Evolutionary conservation across 2,888 invertebrate species (phyloP), one percentile per base, ranked within the genome.

Genomic region (Acleris literana): DNA sequence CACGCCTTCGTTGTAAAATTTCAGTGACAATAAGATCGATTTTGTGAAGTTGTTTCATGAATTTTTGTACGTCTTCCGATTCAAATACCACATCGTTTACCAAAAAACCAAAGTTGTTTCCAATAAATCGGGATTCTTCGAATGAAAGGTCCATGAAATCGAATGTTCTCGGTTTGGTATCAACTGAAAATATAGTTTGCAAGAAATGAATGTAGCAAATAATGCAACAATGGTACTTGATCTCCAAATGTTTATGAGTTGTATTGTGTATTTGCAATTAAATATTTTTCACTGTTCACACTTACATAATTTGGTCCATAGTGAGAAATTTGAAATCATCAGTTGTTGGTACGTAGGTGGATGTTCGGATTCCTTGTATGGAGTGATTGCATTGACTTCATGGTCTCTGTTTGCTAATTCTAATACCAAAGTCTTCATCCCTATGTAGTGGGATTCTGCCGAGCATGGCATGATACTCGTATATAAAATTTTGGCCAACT

Each of bases 381-480:
- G 56, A 11, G 71, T 70, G 9, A 71, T 65, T 13, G 54, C 67
- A 39, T 69, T 63, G 0, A 71, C 71, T 7, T 71, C 71, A 52
- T 70, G 71, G 0, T 70, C 69, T 43, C 65, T 62, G 13, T 43
- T 66, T 9, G 71, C 71, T 43, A 71, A 33, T 20, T 70, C 67
- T 46, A 71, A 3, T 5, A 68, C 68, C 20, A 71, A 57, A 22
- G 68, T 67, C 33, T 68, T 71, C 65, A 68, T 70, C 2, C 68
- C 66, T 22, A 63, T 64, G 17, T 70, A 70, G 48, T 71, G 71
- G 9, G 70, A 71, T 44, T 43, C 61, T 3, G 69, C 71, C n/a
- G 69, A 63, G 33, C 69, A 71, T 18, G 71, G 70, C 64, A 71
- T 68, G 1, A 70, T 25, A 16, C n/a, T n/a, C n/a, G n/a, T n/a